phyloP scores from a whole-genome alignment of 2,797 vertebrate species.

The Cossypha niveicapilla region DNA sequence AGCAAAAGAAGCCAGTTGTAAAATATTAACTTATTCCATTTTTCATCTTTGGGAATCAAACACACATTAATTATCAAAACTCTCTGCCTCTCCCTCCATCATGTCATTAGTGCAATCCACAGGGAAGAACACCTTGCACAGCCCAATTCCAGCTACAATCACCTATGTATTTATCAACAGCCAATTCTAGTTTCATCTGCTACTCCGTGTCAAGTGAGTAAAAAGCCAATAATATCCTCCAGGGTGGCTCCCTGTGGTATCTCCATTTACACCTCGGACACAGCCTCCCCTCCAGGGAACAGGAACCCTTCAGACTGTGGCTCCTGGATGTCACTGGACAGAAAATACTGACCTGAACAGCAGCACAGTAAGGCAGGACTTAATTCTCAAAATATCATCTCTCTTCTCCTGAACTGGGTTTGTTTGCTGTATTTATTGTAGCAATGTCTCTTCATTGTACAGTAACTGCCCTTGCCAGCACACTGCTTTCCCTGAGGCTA shows the following conservation, averaged over 20 bases:
- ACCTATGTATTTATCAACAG: background rate
- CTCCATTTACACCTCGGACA: background rate
- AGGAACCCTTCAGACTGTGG: no score
- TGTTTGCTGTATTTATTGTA: slow-evolving; percentile 27
- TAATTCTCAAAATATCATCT: background rate
- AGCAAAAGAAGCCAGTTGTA: background rate
- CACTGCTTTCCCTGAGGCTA: background rate
- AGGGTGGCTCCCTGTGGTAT: background rate
- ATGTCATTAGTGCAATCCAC: background rate
- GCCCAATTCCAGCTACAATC: background rate
- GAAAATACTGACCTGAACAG: background rate
- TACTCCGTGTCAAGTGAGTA: background rate
- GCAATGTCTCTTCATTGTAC: background rate
- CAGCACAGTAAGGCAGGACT: background rate
- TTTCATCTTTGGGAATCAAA: background rate
- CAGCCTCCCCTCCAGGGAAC: background rate
- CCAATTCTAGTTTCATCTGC: background rate
- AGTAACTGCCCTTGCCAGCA: background rate
- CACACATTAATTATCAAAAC: background rate
- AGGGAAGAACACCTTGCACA: background rate
- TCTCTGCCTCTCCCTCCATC: background rate
- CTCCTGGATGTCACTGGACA: background rate
- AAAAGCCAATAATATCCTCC: background rate
- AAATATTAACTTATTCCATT: background rate
- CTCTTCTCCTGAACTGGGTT: background rate